These are phyloP conservation scores for Mylabris sibirica DNA, from an alignment of 2,888 invertebrate genomes.

Conservation along the genomic window DNA sequence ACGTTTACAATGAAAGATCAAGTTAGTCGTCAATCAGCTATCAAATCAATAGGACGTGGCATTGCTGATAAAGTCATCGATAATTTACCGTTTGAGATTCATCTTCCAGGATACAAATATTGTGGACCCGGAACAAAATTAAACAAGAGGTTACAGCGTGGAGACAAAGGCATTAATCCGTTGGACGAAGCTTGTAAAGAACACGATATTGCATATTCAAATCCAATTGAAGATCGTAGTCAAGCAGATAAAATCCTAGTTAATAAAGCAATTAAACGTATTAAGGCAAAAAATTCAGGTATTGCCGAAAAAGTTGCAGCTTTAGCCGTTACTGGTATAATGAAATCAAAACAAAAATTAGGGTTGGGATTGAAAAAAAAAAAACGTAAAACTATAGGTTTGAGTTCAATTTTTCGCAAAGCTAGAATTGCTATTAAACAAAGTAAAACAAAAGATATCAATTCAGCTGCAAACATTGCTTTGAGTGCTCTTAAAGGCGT, in stretches of 20 bases:
- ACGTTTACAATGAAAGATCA: neutral
- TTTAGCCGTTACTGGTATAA: constrained; percentile 19
- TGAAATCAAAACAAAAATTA: constrained; percentile 49
- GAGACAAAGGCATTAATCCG: too few species aligned
- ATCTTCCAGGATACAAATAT: constrained; percentile 39
- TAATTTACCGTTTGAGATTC: constrained; percentile 38
- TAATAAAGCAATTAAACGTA: constrained; percentile 43
- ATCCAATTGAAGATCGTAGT: constrained; percentile 44
- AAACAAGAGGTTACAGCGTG: constrained; percentile 43
- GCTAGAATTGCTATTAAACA: constrained; percentile 19
- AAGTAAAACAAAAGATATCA: neutral
- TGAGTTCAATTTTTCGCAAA: neutral
- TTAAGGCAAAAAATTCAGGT: constrained; percentile 49
- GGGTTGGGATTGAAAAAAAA: constrained; percentile 38
- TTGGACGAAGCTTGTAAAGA: constrained; percentile 51
- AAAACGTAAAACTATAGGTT: constrained; percentile 15
- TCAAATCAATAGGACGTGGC: constrained; percentile 15
- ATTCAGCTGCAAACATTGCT: neutral
- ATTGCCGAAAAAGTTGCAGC: constrained; percentile 43
- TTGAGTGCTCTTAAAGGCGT: neutral
- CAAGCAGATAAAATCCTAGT: constrained; percentile 52
- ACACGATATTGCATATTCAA: constrained; percentile 54
- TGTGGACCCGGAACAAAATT: constrained; percentile 47
- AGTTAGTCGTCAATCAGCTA: neutral
- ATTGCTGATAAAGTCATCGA: constrained; percentile 34